These are phyloP conservation scores for Hypomecis punctinalis DNA, from an alignment of 2,888 invertebrate genomes.

Conservation along the genomic window DNA sequence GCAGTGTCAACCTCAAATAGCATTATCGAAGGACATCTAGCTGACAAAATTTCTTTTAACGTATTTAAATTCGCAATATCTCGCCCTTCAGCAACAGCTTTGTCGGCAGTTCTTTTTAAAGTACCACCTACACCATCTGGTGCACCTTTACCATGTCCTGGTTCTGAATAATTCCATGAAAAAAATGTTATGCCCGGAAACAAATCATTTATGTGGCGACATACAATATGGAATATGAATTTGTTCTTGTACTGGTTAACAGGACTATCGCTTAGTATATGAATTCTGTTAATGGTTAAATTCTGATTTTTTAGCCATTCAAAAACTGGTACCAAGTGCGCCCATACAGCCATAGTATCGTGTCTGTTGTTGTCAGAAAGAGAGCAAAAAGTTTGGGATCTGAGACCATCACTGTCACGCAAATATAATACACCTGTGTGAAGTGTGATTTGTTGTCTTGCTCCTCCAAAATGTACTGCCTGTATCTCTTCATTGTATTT, in stretches of 20 bases:
- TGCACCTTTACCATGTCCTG: conserved; percentile 54
- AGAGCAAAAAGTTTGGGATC: conserved; percentile 29
- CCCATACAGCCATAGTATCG: conserved; percentile 36
- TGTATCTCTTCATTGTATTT: conserved; percentile 40
- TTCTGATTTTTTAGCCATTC: conserved; percentile 37
- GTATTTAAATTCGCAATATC: conserved; percentile 36
- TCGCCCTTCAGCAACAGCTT: conserved; percentile 33
- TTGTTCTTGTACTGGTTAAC: conserved; percentile 42
- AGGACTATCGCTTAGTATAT: conserved; percentile 34
- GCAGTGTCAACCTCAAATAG: conserved; percentile 43
- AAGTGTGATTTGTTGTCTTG: conserved; percentile 33
- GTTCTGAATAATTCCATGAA: conserved; percentile 57
- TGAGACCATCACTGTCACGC: conserved; percentile 26
- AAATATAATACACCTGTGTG: conserved; percentile 36
- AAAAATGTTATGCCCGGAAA: conserved; percentile 33
- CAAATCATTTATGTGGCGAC: conserved; percentile 40
- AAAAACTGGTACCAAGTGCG: conserved; percentile 34
- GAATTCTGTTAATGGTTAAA: conserved; percentile 34
- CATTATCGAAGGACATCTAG: conserved; percentile 43
- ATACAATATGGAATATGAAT: conserved; percentile 41
- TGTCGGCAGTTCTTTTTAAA: conserved; percentile 50
- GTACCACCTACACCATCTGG: conserved; percentile 59
- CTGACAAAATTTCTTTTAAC: conserved; percentile 36
- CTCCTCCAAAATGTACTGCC: conserved; percentile 42
- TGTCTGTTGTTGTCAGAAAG: conserved; percentile 31